phyloP scores from a whole-genome alignment of 1,140 invertebrate species.

The Euglossa dilemma region DNA sequence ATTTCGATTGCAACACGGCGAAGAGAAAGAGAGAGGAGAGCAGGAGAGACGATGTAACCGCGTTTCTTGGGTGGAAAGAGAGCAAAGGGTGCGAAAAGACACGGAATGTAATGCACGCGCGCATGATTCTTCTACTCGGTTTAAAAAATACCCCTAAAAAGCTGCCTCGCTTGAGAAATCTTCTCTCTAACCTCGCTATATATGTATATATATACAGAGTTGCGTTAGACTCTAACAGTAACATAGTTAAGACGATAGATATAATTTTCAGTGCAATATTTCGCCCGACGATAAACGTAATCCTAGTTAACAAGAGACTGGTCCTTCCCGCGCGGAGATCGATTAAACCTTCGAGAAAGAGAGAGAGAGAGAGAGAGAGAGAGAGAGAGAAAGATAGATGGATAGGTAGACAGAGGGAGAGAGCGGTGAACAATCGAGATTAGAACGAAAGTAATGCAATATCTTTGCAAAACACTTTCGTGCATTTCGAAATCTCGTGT shows the following conservation, averaged over 20 bases:
- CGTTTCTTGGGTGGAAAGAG: background rate
- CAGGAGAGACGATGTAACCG: background rate
- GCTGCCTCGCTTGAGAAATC: slow-evolving; percentile 46
- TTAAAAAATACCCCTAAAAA: slow-evolving; percentile 63
- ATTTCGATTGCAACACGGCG: background rate
- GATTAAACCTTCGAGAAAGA: slow-evolving; percentile 24
- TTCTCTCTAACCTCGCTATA: slow-evolving; percentile 41
- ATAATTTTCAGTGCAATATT: slow-evolving; percentile 60
- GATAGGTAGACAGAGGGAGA: background rate
- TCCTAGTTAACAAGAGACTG: slow-evolving; percentile 48
- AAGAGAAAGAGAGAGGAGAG: background rate
- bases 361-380: no score
- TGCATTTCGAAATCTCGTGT: slow-evolving; percentile 17
- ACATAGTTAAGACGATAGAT: slow-evolving; percentile 40
- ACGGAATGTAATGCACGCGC: slow-evolving; percentile 9
- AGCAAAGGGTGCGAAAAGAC: slow-evolving; percentile 1
- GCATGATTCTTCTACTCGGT: slow-evolving; percentile 22
- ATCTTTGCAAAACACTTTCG: slow-evolving; percentile 14
- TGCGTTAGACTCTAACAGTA: slow-evolving; percentile 23
- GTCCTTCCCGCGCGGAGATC: slow-evolving; percentile 36
- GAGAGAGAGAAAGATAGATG: no score
- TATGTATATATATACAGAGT: slow-evolving; percentile 36
- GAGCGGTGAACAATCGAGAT: slow-evolving; percentile 4
- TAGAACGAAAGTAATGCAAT: background rate
- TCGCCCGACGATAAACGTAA: slow-evolving; percentile 38